Conservation (phyloP, 2,113 vertebrate species). For the Chrysochloris asiatica region DNA sequence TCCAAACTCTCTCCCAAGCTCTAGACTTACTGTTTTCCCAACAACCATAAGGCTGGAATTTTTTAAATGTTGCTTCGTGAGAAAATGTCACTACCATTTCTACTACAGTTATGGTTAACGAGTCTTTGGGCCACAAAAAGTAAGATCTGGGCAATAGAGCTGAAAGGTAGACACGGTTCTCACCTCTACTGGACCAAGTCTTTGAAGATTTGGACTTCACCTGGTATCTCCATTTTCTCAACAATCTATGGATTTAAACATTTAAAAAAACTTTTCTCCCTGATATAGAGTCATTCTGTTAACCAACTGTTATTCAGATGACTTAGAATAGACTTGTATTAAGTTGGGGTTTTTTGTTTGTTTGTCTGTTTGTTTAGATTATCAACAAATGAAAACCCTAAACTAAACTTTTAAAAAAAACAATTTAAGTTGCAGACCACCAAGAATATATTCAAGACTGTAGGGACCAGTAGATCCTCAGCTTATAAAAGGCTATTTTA, state of each 20-base stretch:
- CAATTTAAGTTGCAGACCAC: neutral
- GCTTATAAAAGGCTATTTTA: neutral
- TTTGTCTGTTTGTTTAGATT: constrained; percentile 35
- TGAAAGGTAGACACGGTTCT: neutral
- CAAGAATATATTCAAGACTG: neutral
- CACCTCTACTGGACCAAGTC: too few species aligned
- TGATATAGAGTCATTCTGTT: neutral
- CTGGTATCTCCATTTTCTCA: neutral
- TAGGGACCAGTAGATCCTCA: neutral
- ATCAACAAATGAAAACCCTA: constrained; percentile 14
- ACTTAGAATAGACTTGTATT: neutral
- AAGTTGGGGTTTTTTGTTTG: constrained; percentile 12
- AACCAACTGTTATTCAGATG: neutral
- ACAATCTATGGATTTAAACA: neutral
- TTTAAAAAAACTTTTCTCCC: neutral
- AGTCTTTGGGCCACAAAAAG: neutral
- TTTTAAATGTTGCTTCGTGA: neutral
- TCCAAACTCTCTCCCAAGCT: neutral
- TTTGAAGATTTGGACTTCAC: neutral
- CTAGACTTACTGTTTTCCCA: neutral
- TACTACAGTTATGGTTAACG: too few species aligned
- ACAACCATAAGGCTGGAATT: neutral
- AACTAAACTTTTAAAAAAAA: neutral
- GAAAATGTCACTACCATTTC: neutral
- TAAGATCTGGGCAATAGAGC: neutral